Evolutionary conservation across 2,797 vertebrate species (phyloP).

Genomic region (Sparus aurata): DNA sequence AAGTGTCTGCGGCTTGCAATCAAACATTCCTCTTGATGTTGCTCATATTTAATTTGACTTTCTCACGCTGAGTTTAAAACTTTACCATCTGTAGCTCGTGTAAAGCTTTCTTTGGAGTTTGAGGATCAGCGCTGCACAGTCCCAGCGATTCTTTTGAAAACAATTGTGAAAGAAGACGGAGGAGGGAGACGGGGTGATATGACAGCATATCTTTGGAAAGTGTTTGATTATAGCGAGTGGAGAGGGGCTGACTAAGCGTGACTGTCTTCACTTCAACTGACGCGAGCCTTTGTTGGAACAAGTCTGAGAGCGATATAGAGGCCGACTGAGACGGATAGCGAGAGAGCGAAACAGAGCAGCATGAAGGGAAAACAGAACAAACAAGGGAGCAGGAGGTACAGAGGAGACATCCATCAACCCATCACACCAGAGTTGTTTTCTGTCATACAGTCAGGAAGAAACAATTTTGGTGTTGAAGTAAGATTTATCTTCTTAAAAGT

Average conservation of each 20-base stretch:
- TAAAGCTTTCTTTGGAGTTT: constrained; percentile 24
- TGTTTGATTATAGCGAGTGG: constrained; percentile 63
- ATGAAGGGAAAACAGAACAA: constrained; percentile 35
- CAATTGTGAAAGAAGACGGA: constrained; percentile 20
- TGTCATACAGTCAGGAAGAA: background rate
- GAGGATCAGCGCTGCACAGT: constrained; percentile 27
- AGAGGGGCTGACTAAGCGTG: constrained; percentile 63
- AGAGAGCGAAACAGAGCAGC: constrained; percentile 28
- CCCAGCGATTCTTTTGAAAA: constrained; percentile 29
- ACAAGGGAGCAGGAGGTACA: constrained; percentile 37
- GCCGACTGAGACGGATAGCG: constrained; percentile 17
- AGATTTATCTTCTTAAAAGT: background rate
- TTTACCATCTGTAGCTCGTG: constrained; percentile 12
- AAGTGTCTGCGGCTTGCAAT: constrained; percentile 12
- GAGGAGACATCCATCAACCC: constrained; percentile 24
- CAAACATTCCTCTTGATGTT: constrained; percentile 22
- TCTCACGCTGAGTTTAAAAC: constrained; percentile 1
- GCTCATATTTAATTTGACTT: constrained; percentile 36
- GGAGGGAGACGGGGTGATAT: constrained; percentile 35
- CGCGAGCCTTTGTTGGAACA: constrained; percentile 55
- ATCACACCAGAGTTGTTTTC: background rate
- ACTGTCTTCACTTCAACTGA: constrained; percentile 51
- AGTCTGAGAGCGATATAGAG: constrained; percentile 35
- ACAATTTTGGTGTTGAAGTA: constrained; percentile 7
- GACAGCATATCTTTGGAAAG: constrained; percentile 69